phyloP scores from a whole-genome alignment of 2,797 vertebrate species.

The Emys orbicularis region DNA sequence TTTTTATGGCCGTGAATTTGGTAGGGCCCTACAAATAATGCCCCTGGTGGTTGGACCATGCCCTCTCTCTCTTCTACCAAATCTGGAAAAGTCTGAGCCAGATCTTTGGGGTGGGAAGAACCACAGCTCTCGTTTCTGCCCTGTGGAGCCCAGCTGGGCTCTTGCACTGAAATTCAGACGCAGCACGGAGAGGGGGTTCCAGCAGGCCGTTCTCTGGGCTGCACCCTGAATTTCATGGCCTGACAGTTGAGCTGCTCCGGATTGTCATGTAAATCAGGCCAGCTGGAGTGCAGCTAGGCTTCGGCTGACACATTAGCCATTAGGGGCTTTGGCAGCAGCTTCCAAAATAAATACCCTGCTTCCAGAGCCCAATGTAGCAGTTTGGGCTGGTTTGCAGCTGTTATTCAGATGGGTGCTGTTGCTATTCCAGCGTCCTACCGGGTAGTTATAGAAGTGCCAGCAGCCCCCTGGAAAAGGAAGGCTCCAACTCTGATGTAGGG shows the following conservation, averaged over 20 bases:
- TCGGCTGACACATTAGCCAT: neutral
- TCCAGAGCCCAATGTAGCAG: neutral
- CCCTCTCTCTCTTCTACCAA: no score
- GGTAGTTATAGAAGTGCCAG: neutral
- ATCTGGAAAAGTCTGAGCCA: no score
- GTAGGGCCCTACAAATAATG: no score
- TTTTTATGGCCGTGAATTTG: no score
- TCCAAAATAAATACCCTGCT: neutral
- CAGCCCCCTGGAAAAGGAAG: no score
- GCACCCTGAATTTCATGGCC: neutral
- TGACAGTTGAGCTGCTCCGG: neutral
- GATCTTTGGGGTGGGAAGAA: neutral
- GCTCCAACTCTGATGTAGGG: no score
- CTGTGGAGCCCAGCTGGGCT: neutral
- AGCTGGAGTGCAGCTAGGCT: neutral
- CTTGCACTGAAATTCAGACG: neutral
- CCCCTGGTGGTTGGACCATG: accelerated
- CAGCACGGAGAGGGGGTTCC: neutral
- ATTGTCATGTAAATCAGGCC: neutral
- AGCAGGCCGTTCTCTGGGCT: neutral
- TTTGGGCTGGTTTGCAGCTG: neutral
- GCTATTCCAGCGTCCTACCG: neutral
- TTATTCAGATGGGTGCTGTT: no score
- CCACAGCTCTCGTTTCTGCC: neutral
- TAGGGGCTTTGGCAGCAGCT: neutral